Base-by-base conservation (phyloP, 2,797 vertebrate species). In the Euphonia xanthogaster region DNA sequence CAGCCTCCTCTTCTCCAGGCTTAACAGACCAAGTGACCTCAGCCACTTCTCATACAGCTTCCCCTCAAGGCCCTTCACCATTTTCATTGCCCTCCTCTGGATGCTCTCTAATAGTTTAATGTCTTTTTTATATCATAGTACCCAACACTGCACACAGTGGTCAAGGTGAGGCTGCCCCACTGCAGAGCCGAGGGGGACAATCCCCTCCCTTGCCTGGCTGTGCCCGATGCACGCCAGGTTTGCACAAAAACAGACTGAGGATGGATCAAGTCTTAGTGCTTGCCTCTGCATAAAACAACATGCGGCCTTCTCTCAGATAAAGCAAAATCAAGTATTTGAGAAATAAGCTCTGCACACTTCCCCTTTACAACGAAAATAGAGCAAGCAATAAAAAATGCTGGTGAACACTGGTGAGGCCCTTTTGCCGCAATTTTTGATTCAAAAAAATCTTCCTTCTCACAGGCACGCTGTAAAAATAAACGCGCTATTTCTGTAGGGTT, bases 391-490 rank as follows among this genome's bases (percentile, higher is more conserved):
- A 77, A 86, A 94, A 67, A 55, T 4, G 33, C 28, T 37, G 9
- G 9, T 75, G 25, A 67, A 53, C 8, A 7, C 14, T 19, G 40
- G 40, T 42, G 40, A 19, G 40, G 6, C 14, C 35, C n/a, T 86
- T 78, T 48, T 58, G 23, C 62, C 82, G 89, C 61, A 24, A 31
- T 61, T 77, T 87, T 76, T 76, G 13, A 53, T 73, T 87, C 31
- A 73, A 53, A 85, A 80, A 88, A 91, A 70, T 48, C 33, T 70
- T 25, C 51, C 57, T 78, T 72, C 44, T 85, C 48, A 73, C 7
- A 17, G 40, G 65, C 28, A 76, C 19, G 50, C 12, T 53, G 37
- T 53, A 93, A 95, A 93, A 93, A 88, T 42, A 80, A 83, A 77
- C 0, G 0, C 22, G 57, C 22, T 30, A 3, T 39, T 40, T 73